These are phyloP conservation scores for Magallana gigas DNA, from an alignment of 1,140 invertebrate species.

Conservation along the genomic window DNA sequence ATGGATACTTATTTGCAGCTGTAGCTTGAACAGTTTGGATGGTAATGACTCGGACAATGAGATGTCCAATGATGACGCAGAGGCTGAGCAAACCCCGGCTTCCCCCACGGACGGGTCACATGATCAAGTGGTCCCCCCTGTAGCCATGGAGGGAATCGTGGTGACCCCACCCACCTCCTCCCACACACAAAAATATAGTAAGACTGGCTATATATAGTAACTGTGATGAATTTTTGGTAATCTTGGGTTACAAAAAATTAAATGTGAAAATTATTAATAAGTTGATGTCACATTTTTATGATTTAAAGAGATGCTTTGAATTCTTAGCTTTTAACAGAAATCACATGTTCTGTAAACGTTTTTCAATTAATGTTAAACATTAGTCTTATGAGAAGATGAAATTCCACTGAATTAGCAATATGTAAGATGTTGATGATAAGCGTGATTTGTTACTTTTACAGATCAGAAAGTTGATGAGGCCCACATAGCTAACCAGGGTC, in stretches of 20 bases:
- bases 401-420: too few relatives aligned
- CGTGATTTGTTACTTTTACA: constrained; percentile 23
- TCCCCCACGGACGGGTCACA: neutral
- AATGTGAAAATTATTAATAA: too few relatives aligned
- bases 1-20: neutral
- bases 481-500: neutral
- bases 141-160: constrained; percentile 1
- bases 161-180: constrained; percentile 63
- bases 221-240: too few relatives aligned
- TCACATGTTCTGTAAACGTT: too few relatives aligned
- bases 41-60: constrained; percentile 9
- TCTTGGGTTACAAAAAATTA: too few relatives aligned
- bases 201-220: constrained; percentile 2
- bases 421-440: too few relatives aligned
- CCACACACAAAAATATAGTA: constrained; percentile 42
- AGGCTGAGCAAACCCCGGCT: neutral
- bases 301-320: too few relatives aligned
- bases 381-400: too few relatives aligned
- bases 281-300: too few relatives aligned
- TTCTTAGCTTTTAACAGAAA: too few relatives aligned
- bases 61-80: constrained; percentile 2
- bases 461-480: constrained; percentile 37
- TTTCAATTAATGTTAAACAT: too few relatives aligned
- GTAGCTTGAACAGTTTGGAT: constrained; percentile 13
- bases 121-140: constrained; percentile 10